Percentiles rank a stretch among this genome's conserved stretches.
These are phyloP conservation scores for Sisyra nigra DNA, from an alignment of 2,888 invertebrate genomes.

Conservation along the genomic window DNA sequence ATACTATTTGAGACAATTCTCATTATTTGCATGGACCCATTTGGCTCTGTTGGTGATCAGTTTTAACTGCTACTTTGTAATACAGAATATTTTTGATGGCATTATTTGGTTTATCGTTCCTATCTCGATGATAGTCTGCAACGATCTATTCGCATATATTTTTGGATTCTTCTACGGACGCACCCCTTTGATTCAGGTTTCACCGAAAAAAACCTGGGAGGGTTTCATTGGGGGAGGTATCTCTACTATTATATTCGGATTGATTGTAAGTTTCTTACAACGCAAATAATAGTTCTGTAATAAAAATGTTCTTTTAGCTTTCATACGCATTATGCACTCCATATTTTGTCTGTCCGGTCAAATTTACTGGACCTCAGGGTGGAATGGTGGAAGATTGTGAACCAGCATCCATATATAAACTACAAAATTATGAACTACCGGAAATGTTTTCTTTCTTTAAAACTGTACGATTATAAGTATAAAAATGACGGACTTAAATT, in stretches of 20 bases:
- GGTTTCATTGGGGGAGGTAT: conserved; percentile 98
- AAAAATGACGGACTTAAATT: not conserved
- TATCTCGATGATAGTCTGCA: conserved; percentile 99
- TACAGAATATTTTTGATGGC: conserved; percentile 97
- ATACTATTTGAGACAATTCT: conserved; percentile 99
- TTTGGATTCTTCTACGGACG: conserved; percentile 99
- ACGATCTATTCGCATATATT: conserved; percentile 99
- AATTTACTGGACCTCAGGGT: conserved; percentile 79
- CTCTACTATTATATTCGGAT: conserved; percentile 85
- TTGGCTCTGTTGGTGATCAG: conserved; percentile 96
- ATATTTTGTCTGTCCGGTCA: conserved; percentile 94
- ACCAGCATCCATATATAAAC: conserved; percentile 75
- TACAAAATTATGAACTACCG: conserved; percentile 72
- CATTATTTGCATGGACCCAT: conserved; percentile 99
- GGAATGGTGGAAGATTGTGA: conserved; percentile 91
- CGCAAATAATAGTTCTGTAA: conserved; percentile 4
- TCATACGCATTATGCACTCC: conserved; percentile 84
- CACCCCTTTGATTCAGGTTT: conserved; percentile 95
- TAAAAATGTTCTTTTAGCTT: conserved; percentile 41
- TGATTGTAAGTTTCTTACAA: conserved; percentile 41
- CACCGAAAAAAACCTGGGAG: conserved; percentile 99
- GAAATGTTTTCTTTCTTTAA: conserved; percentile 27
- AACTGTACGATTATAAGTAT: not conserved
- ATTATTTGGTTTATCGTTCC: conserved; percentile 94
- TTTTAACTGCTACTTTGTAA: conserved; percentile 96